phyloP scores from a whole-genome alignment of 2,888 invertebrate genomes.

The Tetropium fuscum region DNA sequence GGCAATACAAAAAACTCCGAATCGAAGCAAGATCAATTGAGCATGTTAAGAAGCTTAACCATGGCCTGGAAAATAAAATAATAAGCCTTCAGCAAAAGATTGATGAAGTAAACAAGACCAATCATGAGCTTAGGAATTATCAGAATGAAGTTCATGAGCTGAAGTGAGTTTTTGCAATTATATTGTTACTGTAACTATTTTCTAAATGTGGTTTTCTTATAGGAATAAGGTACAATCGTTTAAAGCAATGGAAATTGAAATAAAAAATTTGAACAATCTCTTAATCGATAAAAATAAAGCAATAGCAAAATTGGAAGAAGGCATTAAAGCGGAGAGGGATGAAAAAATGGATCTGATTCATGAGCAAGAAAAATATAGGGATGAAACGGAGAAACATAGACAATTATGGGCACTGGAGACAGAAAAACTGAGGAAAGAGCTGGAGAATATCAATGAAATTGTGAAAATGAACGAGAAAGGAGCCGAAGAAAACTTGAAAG shows the following conservation, averaged over 20 bases:
- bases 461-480: slow-evolving; percentile 70
- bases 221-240: slow-evolving; percentile 75
- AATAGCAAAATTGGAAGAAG: slow-evolving; percentile 72
- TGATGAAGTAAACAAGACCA: slow-evolving; percentile 79
- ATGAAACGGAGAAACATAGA: slow-evolving; percentile 71
- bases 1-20: slow-evolving; percentile 84
- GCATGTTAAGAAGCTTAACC: slow-evolving; percentile 93
- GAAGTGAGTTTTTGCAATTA: slow-evolving; percentile 70
- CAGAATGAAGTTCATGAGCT: slow-evolving; percentile 76
- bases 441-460: slow-evolving; percentile 74
- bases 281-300: slow-evolving; percentile 76
- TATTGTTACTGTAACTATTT: no score
- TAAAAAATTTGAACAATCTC: slow-evolving; percentile 73
- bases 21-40: slow-evolving; percentile 95
- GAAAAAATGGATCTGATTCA: slow-evolving; percentile 80
- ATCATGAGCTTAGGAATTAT: slow-evolving; percentile 66
- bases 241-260: slow-evolving; percentile 80
- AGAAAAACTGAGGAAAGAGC: slow-evolving; percentile 74
- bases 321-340: slow-evolving; percentile 67
- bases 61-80: slow-evolving; percentile 98
- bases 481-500: slow-evolving; percentile 71
- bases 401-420: slow-evolving; percentile 75
- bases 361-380: slow-evolving; percentile 72
- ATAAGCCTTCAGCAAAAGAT: slow-evolving; percentile 94
- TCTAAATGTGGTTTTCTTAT: no score